Conservation (phyloP, 2,888 invertebrate species). For the Drosophila helvetica region DNA sequence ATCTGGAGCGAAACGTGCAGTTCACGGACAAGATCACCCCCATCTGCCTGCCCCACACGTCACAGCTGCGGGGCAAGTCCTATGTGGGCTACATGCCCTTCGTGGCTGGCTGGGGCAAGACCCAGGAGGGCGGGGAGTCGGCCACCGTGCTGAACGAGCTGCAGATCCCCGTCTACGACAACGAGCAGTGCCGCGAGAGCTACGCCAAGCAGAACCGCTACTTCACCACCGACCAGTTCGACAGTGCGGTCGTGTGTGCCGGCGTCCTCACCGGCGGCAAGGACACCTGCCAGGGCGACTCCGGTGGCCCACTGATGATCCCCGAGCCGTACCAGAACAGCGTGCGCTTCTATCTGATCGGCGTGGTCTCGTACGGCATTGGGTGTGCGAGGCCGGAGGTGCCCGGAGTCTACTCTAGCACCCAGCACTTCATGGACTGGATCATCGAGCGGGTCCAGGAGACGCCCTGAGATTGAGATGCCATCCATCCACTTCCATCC, state of each 20-base stretch:
- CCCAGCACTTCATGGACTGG: constrained; percentile 87
- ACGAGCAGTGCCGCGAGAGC: constrained; percentile 85
- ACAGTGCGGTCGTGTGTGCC: constrained; percentile 81
- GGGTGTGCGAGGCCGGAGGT: constrained; percentile 87
- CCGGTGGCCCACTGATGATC: constrained; percentile 83
- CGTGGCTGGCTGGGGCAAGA: constrained; percentile 88
- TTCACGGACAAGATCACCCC: constrained; percentile 87
- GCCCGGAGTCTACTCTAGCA: constrained; percentile 87
- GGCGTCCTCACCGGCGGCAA: constrained; percentile 81
- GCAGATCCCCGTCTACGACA: constrained; percentile 88
- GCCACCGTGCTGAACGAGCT: constrained; percentile 88
- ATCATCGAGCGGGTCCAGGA: constrained; percentile 84
- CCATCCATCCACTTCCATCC: constrained; percentile 11
- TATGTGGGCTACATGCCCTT: constrained; percentile 87
- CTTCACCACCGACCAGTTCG: constrained; percentile 80
- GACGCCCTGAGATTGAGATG: constrained; percentile 52
- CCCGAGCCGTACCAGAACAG: constrained; percentile 65
- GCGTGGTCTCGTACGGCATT: constrained; percentile 88
- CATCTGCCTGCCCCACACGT: constrained; percentile 89
- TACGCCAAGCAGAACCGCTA: constrained; percentile 73
- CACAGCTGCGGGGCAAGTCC: constrained; percentile 85
- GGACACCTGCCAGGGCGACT: constrained; percentile 84
- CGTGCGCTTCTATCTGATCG: constrained; percentile 85
- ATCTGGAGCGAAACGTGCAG: constrained; percentile 85
- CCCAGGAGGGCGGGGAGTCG: constrained; percentile 86